phyloP scores from a whole-genome alignment of 64 coral and sea anemone genomes.

The Porites australiensis region DNA sequence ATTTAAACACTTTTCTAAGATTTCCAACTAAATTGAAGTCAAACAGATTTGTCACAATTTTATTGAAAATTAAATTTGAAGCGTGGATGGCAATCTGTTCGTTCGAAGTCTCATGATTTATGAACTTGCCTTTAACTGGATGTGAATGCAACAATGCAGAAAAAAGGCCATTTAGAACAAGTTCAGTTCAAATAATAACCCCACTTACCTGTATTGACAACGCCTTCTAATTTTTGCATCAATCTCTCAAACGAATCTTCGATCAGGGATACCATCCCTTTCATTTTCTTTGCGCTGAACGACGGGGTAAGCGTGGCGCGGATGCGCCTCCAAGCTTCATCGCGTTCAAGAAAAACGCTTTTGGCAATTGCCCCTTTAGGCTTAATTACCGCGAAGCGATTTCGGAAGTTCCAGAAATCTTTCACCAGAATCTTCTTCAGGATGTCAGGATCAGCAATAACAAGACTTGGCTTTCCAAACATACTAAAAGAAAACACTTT shows the following conservation, averaged over 20 bases:
- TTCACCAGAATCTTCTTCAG: constrained; percentile 53
- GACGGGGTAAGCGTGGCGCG: constrained; percentile 39
- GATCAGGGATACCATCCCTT: constrained; percentile 25
- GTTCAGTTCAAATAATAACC: too few relatives aligned
- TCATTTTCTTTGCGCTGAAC: constrained; percentile 51
- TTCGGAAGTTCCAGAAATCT: constrained; percentile 45
- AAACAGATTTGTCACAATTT: too few relatives aligned
- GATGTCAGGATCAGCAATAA: constrained; percentile 51
- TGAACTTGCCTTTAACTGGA: too few relatives aligned
- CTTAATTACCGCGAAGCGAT: background rate
- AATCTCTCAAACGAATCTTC: constrained; percentile 42
- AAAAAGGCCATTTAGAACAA: too few relatives aligned
- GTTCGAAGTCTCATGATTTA: too few relatives aligned
- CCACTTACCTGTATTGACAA: constrained; percentile 43
- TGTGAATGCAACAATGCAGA: too few relatives aligned
- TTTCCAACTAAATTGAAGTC: too few relatives aligned
- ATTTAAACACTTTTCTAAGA: too few relatives aligned
- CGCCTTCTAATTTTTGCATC: constrained; percentile 2
- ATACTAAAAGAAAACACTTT: background rate
- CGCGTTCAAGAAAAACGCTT: constrained; percentile 8
- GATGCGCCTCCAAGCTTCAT: constrained; percentile 47
- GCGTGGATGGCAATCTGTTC: too few relatives aligned
- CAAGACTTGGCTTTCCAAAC: background rate
- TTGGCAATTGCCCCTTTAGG: background rate
- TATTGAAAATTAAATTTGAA: too few relatives aligned